Evolutionary conservation across 2,888 invertebrate genomes (phyloP), one percentile per base, ranked within the genome.

Genomic region (Drosophila colorata): DNA sequence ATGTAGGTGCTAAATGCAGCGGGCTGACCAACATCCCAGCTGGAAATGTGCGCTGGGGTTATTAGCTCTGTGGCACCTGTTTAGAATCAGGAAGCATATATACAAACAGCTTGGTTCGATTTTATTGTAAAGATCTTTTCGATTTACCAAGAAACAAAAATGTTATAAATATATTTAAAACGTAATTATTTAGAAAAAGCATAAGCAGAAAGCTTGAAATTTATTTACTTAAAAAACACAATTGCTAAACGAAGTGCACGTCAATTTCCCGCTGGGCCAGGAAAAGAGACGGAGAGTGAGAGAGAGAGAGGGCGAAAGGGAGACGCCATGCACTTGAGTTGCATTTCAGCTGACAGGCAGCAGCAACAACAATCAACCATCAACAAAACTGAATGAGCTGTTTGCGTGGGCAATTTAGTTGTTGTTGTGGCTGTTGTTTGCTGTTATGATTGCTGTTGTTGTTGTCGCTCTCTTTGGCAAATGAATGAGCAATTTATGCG

Each of bases 401-500:
- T 58, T 64, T 67, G 80, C 74, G 82, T 84, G 84, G 83, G 81
- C 70, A 69, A 71, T 68, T 75, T 48, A 60, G 59, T 59, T 61
- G 69, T 40, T 58, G 23, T 25, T 55, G 48, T 55, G 63, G 58
- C 53, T 49, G 33, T 38, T 49, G 56, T 49, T 47, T 3, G 20
- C 20, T 3, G 31, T 64, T 46, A 44, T 28, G 44, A 20, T 46
- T 47, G 44, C 56, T 69, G 40, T 59, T 72, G 64, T 49, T 59
- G 40, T 31, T 51, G 38, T 40, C 47, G 28, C 65, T 74, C 60
- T 73, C 59, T 70, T 66, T 71, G 67, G 58, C 65, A 80, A 81
- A 81, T 78, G 79, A 83, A 80, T 85, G 72, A 79, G 80, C 70
- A 79, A 84, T 85, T 82, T 85, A 79, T 83, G 80, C 59, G 80